Evolutionary conservation across 1,140 invertebrate genomes (phyloP), one percentile per base, ranked within the genome.

Genomic region (Penaeus japonicus): DNA sequence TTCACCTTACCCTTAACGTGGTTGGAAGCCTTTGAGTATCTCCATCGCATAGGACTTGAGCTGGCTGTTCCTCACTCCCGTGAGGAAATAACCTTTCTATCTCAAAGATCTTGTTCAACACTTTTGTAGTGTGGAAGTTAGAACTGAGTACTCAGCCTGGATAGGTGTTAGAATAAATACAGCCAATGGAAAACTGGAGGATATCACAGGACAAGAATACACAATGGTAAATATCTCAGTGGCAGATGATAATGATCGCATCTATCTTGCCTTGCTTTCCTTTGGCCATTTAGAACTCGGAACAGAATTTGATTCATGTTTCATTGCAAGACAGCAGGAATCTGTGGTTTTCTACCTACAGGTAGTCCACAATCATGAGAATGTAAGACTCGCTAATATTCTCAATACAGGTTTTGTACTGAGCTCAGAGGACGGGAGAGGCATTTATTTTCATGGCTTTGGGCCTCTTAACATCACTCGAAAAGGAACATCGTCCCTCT

Each of bases 371-470:
- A 12, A 2, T 10, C 39, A 47, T 10, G 5, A 47, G 7, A 47
- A 47, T 47, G 12, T 47, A 47, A 5, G 7, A 47, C 39, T 47
- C 12, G 39, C 39, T 47, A 5, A 47, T 12, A 70, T 35, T 17
- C 27, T 70, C 35, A 53, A n/a, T 0, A 18, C 39, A 4, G 59
- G 75, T 39, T 86, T 86, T 59, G 84, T 86, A 20, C 47, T 86
- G 0, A 55, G 75, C 22, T 54, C 53, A 22, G 22, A 59, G 12
- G 27, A 0, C 5, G 84, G 73, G 32, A 35, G 62, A 15, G 84
- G 84, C 55, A 27, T 77, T 2, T 77, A 79, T 55, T 79, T 86
- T 30, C 75, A 86, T 59, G 84, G 84, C 22, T 86, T 55, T 35
- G 27, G 32, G 17, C 47, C 59, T 20, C 53, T 78, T 4, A 27